These are phyloP conservation scores for Platyscapa corneri DNA, from an alignment of 1,140 invertebrate genomes.

Conservation along the genomic window DNA sequence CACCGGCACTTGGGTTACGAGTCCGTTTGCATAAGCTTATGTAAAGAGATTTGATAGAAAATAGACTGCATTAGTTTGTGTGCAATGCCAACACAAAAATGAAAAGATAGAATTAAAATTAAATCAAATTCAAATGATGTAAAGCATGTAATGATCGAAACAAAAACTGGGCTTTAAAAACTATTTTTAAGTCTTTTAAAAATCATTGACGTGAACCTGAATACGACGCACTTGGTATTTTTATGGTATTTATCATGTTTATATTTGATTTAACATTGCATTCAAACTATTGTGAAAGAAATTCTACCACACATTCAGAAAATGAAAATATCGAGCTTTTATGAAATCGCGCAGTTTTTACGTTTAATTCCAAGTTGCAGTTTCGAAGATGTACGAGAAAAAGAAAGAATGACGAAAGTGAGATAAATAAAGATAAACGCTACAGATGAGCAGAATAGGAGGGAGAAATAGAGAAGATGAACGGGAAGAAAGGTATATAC, in stretches of 20 bases:
- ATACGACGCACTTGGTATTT: no score
- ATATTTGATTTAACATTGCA: no score
- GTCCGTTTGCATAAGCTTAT: constrained; percentile 61
- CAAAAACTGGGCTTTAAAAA: no score
- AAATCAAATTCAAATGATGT: no score
- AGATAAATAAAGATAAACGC: constrained; percentile 42
- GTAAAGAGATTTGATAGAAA: constrained; percentile 65
- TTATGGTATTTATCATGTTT: no score
- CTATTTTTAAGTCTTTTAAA: no score
- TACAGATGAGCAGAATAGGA: constrained; percentile 25
- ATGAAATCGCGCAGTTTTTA: neutral
- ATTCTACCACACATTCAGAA: no score
- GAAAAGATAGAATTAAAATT: neutral
- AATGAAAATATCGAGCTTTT: neutral
- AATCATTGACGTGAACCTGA: no score
- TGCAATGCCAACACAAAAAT: no score
- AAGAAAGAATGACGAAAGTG: neutral
- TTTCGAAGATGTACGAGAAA: constrained; percentile 54
- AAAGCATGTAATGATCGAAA: no score
- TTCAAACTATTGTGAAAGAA: no score
- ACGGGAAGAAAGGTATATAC: neutral
- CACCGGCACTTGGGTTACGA: neutral
- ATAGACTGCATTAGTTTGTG: constrained; percentile 52
- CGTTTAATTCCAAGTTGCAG: constrained; percentile 36
- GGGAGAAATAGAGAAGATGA: constrained; percentile 16